Evolutionary conservation across 2,113 vertebrate species (phyloP).

Genomic region (Apteryx owenii): DNA sequence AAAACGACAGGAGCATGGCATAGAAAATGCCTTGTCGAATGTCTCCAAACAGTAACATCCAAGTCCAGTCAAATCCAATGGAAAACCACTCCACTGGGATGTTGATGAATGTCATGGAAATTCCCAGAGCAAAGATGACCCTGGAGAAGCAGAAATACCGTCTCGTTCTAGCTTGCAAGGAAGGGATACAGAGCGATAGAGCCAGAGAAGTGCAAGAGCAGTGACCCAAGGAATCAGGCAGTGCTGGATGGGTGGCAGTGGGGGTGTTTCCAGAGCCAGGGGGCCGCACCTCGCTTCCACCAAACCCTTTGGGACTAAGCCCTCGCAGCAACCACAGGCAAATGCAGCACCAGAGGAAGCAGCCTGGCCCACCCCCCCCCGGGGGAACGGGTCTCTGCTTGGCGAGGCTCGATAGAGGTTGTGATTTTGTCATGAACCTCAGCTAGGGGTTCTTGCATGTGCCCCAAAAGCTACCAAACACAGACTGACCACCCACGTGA

Average conservation of each 20-base stretch:
- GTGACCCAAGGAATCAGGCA: not conserved
- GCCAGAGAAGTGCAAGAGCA: not conserved
- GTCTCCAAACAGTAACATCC: conserved; percentile 97
- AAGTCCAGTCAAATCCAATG: conserved; percentile 96
- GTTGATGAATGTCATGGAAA: conserved; percentile 99
- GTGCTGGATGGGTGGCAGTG: not conserved
- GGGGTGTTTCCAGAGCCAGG: no score
- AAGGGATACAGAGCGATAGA: not conserved
- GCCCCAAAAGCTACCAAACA: not conserved
- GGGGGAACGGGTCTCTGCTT: no score
- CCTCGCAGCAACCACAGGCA: not conserved
- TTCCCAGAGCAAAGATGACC: conserved; percentile 94
- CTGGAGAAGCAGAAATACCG: conserved; percentile 73
- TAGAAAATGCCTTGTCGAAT: conserved; percentile 98
- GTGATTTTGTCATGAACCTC: not conserved
- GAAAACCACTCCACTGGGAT: conserved; percentile 99
- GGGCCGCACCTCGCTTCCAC: not conserved
- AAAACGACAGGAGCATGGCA: conserved; percentile 97
- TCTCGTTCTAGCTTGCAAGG: not conserved
- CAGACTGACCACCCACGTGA: no score
- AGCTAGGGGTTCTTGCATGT: not conserved
- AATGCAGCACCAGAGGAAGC: not conserved
- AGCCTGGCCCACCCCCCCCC: not conserved
- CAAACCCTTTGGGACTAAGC: not conserved
- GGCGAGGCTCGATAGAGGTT: not conserved